Base-by-base conservation (phyloP, 2,888 invertebrate genomes). In the Gymnocheta viridis region DNA sequence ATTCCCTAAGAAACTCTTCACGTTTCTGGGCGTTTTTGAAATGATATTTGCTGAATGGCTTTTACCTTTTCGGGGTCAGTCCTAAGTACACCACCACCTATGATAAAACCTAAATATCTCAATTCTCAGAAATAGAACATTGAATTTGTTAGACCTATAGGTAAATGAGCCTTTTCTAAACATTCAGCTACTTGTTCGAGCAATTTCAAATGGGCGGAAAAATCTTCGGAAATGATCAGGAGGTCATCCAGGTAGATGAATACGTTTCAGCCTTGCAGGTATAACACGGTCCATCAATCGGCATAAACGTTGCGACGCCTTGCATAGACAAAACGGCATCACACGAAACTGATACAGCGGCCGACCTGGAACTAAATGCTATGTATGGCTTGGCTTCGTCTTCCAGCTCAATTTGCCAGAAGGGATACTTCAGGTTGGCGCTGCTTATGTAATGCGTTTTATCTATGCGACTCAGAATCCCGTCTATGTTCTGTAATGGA, bases 61-160 rank as follows among this genome's bases (percentile, higher is more conserved):
- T 9, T 17, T 2, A 56, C 56, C 10, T 56, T 56, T 56, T 56
- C 17, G 0, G 80, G 14, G 56, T 32, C 7, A 4, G 56, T 29
- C 10, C n/a, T 72, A 3, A 85, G 12, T 4, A 27, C 17, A 10
- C 80, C 85, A 3, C 70, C 66, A 0, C 66, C 72, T 5, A 77
- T 27, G 4, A 85, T 74, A 24, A 82, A 85, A 2, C 80, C 82
- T 12, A 85, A 19, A 41, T 86, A 80, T 9, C 60, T 64, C 10
- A 86, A 44, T 38, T 85, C 83, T n/a, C 19, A 69, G 27, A 85
- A 85, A 54, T 82, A 86, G 14, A 86, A 77, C 17, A 27, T 64
- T 0, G 77, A 82, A 19, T 82, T 82, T 29, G 58, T 41, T 3
- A 82, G 14, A 17, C 60, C 79, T 19, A 86, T 82, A 1, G 83